Evolutionary conservation across 2,888 invertebrate genomes (phyloP).

Genomic region (Cheilosia vulpina): DNA sequence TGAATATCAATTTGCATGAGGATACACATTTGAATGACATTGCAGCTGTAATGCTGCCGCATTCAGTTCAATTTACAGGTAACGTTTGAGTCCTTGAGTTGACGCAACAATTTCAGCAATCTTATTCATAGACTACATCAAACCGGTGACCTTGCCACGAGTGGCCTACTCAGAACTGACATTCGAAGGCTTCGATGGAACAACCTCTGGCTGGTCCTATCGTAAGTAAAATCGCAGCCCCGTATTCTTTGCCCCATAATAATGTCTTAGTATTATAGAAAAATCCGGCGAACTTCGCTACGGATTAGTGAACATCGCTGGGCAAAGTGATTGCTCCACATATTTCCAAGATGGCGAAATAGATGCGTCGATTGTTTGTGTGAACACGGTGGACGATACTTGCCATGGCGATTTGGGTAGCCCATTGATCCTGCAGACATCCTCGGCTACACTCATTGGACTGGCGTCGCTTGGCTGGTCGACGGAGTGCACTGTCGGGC

Average conservation of each 20-base stretch:
- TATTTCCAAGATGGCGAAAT: conserved; percentile 25
- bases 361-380: conserved; percentile 12
- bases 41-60: conserved; percentile 59
- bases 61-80: conserved; percentile 53
- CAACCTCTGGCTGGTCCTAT: conserved; percentile 33
- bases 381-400: conserved; percentile 5
- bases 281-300: conserved; percentile 17
- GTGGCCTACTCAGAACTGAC: conserved; percentile 4
- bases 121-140: conserved; percentile 3
- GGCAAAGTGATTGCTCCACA: not conserved
- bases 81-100: not conserved
- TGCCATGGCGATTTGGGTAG: conserved; percentile 29
- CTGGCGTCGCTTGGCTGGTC: conserved; percentile 31
- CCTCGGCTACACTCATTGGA: conserved; percentile 26
- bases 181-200: conserved; percentile 15
- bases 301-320: conserved; percentile 7
- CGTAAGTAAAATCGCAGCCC: not conserved
- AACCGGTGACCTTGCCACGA: conserved; percentile 13
- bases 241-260: not conserved
- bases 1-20: conserved; percentile 40
- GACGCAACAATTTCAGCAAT: not conserved
- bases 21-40: conserved; percentile 64
- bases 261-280: not conserved
- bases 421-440: conserved; percentile 18
- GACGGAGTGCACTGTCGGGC: conserved; percentile 5